These are phyloP conservation scores for Pomacea maculata DNA, from an alignment of 1,140 invertebrate species.

Conservation along the genomic window DNA sequence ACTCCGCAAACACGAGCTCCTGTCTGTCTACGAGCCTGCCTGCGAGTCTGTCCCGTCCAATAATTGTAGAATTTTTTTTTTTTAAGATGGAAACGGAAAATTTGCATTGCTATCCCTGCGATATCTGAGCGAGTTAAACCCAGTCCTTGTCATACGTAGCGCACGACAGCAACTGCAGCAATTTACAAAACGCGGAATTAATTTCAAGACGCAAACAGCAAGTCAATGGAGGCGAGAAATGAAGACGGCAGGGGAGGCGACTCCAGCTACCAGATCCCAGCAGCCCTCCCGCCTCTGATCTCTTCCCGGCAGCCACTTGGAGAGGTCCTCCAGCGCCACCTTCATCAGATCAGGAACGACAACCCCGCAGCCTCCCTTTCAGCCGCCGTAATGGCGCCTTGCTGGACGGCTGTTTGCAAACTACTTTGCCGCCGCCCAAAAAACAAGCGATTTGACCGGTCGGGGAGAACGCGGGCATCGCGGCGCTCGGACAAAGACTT, in stretches of 20 bases:
- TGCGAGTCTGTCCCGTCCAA: too few relatives aligned
- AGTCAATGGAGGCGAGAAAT: conserved; percentile 11
- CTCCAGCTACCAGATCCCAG: conserved; percentile 3
- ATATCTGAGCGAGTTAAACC: too few relatives aligned
- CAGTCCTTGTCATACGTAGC: too few relatives aligned
- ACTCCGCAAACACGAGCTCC: too few relatives aligned
- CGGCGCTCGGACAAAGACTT: conserved; percentile 1
- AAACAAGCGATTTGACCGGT: conserved; percentile 25
- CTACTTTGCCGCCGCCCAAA: conserved; percentile 20
- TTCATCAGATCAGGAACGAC: conserved; percentile 24
- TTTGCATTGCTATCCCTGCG: too few relatives aligned
- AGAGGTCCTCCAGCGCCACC: conserved; percentile 17
- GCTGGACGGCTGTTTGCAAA: conserved; percentile 24
- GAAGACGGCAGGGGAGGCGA: conserved; percentile 6
- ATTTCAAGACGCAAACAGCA: conserved; percentile 21
- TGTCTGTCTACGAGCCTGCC: too few relatives aligned
- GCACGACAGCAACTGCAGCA: conserved; percentile 3
- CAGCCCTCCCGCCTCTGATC: conserved; percentile 11
- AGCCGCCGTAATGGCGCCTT: conserved; percentile 16
- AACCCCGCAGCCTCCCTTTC: conserved; percentile 21
- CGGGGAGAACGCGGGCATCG: background rate
- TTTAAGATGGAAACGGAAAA: too few relatives aligned
- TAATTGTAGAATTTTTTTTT: too few relatives aligned
- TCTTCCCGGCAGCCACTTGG: conserved; percentile 18
- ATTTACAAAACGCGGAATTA: conserved; percentile 22